These are phyloP conservation scores for Heterodera filipjevi DNA, from an alignment of 2,888 invertebrate species.

Conservation along the genomic window DNA sequence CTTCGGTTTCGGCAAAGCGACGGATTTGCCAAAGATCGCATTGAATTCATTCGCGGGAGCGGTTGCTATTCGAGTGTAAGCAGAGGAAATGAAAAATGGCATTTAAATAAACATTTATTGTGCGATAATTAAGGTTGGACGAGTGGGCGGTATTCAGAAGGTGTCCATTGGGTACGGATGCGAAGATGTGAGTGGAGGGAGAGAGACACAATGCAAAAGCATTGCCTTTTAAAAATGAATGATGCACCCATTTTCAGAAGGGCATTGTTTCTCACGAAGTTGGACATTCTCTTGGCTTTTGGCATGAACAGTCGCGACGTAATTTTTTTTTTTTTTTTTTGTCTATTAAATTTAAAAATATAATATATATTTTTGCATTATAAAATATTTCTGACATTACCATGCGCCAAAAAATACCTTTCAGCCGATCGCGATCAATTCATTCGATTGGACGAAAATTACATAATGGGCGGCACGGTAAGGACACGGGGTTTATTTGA, in stretches of 20 bases:
- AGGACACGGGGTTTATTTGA: background rate
- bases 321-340: constrained; percentile 44
- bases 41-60: constrained; percentile 53
- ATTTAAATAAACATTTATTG: background rate
- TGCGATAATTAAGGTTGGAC: constrained; percentile 42
- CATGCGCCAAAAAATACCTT: constrained; percentile 51
- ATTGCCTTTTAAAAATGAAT: background rate
- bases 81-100: background rate
- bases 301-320: constrained; percentile 63
- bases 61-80: constrained; percentile 26
- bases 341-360: too few species aligned
- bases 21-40: constrained; percentile 53
- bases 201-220: too few species aligned
- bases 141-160: constrained; percentile 59
- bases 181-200: constrained; percentile 56
- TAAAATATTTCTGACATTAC: too few species aligned
- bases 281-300: constrained; percentile 56
- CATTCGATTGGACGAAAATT: constrained; percentile 31
- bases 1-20: constrained; percentile 59
- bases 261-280: constrained; percentile 60
- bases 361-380: too few species aligned
- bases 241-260: constrained; percentile 42
- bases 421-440: constrained; percentile 36
- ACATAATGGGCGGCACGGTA: constrained; percentile 33
- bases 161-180: constrained; percentile 64